Percentiles rank a stretch among this genome's conserved stretches.
Conservation (phyloP, 2,888 invertebrate species). For the Bimastos eiseni region DNA sequence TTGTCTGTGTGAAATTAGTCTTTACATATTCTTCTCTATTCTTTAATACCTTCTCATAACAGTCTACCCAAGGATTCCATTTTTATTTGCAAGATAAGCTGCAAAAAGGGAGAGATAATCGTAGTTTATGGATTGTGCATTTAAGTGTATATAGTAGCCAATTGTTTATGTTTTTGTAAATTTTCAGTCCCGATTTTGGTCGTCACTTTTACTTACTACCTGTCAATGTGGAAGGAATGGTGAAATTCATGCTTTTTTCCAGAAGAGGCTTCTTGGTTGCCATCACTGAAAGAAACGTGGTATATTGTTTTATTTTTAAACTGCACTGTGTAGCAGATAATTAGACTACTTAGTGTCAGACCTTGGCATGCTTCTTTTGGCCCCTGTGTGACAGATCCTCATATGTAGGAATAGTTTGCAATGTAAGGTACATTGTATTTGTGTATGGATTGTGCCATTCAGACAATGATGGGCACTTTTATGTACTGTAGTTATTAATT, state of each 20-base stretch:
- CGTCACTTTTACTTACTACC: slow-evolving; percentile 1
- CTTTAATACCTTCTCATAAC: no score
- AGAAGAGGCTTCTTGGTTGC: not conserved
- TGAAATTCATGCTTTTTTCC: not conserved
- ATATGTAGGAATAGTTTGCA: no score
- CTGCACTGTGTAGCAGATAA: not conserved
- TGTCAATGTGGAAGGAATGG: not conserved
- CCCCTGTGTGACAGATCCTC: not conserved
- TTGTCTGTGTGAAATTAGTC: no score
- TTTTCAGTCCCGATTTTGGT: not conserved
- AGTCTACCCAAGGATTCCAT: no score
- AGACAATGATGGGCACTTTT: no score
- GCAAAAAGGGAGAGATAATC: no score
- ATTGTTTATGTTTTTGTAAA: not conserved
- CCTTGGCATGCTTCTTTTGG: not conserved
- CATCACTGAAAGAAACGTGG: not conserved
- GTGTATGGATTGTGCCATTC: not conserved
- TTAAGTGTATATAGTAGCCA: not conserved
- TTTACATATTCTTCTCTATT: no score
- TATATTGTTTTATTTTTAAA: not conserved
- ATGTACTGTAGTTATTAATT: no score
- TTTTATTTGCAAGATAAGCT: no score
- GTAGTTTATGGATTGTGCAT: not conserved
- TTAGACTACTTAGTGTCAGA: not conserved
- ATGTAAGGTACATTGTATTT: not conserved